Base-by-base conservation (phyloP, 1,140 invertebrate species). In the Musca vetustissima region DNA sequence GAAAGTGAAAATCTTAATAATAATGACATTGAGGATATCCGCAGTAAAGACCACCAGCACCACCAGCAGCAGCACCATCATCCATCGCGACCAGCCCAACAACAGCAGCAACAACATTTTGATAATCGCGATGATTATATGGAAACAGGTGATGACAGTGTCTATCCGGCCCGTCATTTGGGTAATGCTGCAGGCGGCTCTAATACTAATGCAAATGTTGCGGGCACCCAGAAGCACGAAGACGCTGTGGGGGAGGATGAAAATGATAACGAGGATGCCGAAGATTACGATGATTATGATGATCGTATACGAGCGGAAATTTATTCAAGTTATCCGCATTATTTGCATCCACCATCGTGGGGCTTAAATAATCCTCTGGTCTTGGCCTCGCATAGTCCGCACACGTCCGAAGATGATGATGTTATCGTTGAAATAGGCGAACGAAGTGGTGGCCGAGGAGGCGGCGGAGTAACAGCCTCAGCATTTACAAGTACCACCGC, bases 291-390 rank as follows among this genome's bases (percentile, higher is more conserved):
- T 66, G 78, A 80, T 70, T 80, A 80, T 67, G 78, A 80, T 68
- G 78, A 80, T 74, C 78, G 78, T 52, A 80, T 80, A 74, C 73
- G 78, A 64, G 78, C 78, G 22, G 78, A 80, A 76, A 80, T 80
- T 71, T 80, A 80, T 76, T 80, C 78, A 66, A 80, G 78, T 71
- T 80, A 80, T 71, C 78, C 78, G 59, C 78, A 80, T 72, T 80
- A 80, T 72, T 69, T 80, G 59, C 78, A 80, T 70, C 78, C 78
- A 28, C 78, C 78, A 14, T 80, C 78, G 57, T 80, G 78, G 78
- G 78, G 78, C 25, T 76, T 80, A 15, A 80, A 80, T 73, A 80
- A 80, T 72, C 78, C 78, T 11, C 24, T 80, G 64, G 78, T 80
- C 24, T 72, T 80, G n/a, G 78, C 78, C 66, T 80, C 78, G 17